Evolutionary conservation across 2,888 invertebrate species (phyloP).

Genomic region (Ophion costatus): DNA sequence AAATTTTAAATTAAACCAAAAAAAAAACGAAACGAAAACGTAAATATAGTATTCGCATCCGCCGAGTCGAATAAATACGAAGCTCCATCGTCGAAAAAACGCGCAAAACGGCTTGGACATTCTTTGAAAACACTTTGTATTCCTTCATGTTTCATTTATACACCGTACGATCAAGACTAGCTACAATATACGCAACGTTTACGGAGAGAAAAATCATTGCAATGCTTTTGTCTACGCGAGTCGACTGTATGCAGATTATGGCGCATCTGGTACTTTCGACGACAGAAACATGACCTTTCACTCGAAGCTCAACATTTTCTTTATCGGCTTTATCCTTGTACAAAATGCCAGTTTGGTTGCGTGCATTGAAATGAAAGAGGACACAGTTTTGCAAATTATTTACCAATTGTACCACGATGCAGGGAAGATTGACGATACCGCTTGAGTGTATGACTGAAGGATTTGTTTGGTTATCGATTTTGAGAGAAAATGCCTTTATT

Average conservation of each 20-base stretch:
- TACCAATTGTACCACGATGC: background rate
- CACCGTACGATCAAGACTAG: background rate
- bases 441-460: background rate
- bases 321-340: background rate
- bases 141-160: background rate
- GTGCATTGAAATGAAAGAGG: background rate
- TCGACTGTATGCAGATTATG: background rate
- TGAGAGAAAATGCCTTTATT: background rate
- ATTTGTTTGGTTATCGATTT: background rate
- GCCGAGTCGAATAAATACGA: constrained; percentile 28
- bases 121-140: background rate
- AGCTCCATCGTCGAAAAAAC: constrained; percentile 7
- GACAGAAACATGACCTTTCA: background rate
- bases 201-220: background rate
- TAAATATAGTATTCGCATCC: background rate
- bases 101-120: background rate
- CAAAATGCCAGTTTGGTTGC: background rate
- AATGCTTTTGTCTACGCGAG: background rate
- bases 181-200: background rate
- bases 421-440: background rate
- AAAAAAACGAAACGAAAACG: background rate
- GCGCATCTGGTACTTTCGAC: background rate
- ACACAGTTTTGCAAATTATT: background rate
- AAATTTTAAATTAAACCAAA: constrained; percentile 36
- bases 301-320: background rate